Evolutionary conservation across 2,888 invertebrate species (phyloP).

Genomic region (Aporophyla lueneburgensis): DNA sequence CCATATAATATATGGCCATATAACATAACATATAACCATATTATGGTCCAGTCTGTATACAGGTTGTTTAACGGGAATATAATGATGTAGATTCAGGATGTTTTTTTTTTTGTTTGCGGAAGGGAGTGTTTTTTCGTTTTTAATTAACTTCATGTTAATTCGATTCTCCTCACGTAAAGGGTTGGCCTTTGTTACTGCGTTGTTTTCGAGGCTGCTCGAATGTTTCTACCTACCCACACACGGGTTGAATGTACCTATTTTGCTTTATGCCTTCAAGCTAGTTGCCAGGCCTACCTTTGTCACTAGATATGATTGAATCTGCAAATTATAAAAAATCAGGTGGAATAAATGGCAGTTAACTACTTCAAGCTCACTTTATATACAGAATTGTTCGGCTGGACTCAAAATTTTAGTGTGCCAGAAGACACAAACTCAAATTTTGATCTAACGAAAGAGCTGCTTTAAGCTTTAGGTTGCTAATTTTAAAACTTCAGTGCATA

Average conservation of each 20-base stretch:
- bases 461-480: too few species aligned
- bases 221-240: background rate
- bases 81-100: conserved; percentile 33
- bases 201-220: conserved; percentile 27
- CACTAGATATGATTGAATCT: background rate
- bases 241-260: background rate
- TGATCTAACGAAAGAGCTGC: too few species aligned
- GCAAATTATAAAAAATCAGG: too few species aligned
- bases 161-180: conserved; percentile 56
- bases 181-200: conserved; percentile 31
- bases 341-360: too few species aligned
- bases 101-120: conserved; percentile 24
- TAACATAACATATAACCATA: too few species aligned
- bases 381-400: background rate
- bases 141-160: conserved; percentile 56
- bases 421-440: background rate
- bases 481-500: too few species aligned
- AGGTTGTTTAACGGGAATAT: conserved; percentile 12
- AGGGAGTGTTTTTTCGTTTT: conserved; percentile 29
- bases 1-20: too few species aligned
- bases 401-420: background rate
- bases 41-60: background rate
- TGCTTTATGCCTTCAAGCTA: background rate
- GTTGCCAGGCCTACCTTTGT: background rate
- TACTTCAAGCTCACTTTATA: background rate